Evolutionary conservation across 2,113 vertebrate species (phyloP).

Genomic region (Corynorhinus townsendii): DNA sequence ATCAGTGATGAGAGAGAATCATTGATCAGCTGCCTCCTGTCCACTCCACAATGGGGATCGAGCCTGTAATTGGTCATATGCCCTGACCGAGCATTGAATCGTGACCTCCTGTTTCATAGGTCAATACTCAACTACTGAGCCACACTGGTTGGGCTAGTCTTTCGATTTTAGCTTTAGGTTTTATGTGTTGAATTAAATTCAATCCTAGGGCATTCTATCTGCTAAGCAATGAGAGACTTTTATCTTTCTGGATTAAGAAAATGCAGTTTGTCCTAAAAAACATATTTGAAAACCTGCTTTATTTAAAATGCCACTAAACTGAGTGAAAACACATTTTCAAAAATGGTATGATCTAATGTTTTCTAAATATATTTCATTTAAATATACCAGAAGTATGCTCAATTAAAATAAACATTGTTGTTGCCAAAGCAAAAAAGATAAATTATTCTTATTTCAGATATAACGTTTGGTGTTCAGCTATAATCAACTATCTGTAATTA

Average conservation of each 20-base stretch:
- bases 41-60: too few species aligned
- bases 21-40: too few species aligned
- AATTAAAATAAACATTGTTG: constrained; percentile 22
- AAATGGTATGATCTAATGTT: neutral
- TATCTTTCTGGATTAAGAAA: neutral
- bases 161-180: constrained; percentile 3
- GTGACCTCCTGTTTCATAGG: too few species aligned
- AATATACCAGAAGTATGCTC: neutral
- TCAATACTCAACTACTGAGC: too few species aligned
- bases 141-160: too few species aligned
- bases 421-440: neutral
- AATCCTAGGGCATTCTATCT: neutral
- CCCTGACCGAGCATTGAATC: too few species aligned
- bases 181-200: neutral
- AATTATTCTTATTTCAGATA: constrained; percentile 1
- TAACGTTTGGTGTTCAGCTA: neutral
- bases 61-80: too few species aligned
- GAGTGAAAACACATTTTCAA: constrained; percentile 40
- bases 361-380: constrained; percentile 2
- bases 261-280: neutral
- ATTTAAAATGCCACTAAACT: neutral
- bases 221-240: neutral
- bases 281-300: neutral
- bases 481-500: neutral
- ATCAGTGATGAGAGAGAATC: too few species aligned